Conservation (phyloP, 2,113 vertebrate genomes). For the Bagarius yarrelli region DNA sequence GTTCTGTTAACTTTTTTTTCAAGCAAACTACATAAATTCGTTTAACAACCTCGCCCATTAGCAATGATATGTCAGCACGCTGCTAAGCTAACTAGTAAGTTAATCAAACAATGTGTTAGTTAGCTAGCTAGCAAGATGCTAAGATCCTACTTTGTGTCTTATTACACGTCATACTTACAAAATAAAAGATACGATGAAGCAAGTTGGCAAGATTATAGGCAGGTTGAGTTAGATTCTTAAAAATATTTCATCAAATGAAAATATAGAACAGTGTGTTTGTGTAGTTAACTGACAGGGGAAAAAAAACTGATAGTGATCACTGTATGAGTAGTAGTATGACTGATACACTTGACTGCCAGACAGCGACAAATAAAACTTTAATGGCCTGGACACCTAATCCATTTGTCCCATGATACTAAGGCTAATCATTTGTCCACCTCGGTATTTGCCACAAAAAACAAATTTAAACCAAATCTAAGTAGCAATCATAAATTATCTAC, state of each 20-base stretch:
- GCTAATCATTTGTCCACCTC: slow-evolving; percentile 8
- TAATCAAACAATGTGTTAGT: background rate
- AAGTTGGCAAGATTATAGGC: background rate
- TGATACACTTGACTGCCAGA: background rate
- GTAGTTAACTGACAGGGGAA: background rate
- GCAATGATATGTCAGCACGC: background rate
- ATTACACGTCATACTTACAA: background rate
- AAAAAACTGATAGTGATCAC: slow-evolving; percentile 9
- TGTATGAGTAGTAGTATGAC: slow-evolving; percentile 1
- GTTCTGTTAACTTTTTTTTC: no score
- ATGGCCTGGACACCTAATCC: slow-evolving; percentile 1
- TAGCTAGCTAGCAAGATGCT: background rate
- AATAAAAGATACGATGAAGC: background rate
- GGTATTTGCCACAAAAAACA: slow-evolving; percentile 2
- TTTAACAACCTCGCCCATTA: no score
- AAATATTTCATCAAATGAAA: background rate
- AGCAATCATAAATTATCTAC: slow-evolving; percentile 8
- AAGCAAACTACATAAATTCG: no score
- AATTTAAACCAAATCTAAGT: background rate
- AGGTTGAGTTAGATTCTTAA: background rate
- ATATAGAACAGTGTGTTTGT: background rate
- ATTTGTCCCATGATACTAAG: background rate
- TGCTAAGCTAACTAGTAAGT: background rate
- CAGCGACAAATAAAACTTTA: background rate
- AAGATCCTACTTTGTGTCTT: background rate